Evolutionary conservation across 2,113 vertebrate genomes (phyloP), one percentile per base, ranked within the genome.

Genomic region (Semicossyphus pulcher): DNA sequence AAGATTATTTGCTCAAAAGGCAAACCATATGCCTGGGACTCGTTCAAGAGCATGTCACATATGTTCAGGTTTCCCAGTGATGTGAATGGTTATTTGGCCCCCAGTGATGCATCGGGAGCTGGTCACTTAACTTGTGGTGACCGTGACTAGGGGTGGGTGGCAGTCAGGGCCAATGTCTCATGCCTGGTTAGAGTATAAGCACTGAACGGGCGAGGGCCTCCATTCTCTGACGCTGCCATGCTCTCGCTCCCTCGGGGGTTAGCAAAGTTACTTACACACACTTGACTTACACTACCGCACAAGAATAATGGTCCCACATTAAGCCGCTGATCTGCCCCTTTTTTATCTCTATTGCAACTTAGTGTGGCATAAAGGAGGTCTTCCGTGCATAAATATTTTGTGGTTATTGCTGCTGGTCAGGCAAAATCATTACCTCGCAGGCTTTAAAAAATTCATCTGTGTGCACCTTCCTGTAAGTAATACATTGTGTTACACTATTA

Each of bases 91-190:
- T 77, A 64, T 87, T 85, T 56, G 60, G 67, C 85, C 80, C 48
- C 4, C 2, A 76, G 88, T 47, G 28, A 84, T 79, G 69, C 76
- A 59, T 59, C 59, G 65, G 4, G 78, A 89, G 89, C 85, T 91
- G 91, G 90, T 91, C 91, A 87, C 80, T 92, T 91, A 88, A 90
- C 91, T 89, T 78, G 76, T 88, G 87, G 76, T 87, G 85, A 86
- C 84, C 66, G 20, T 81, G 86, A 90, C 84, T 51, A 78, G 75
- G 67, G 84, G 83, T 82, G 34, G 69, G 75, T 59, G 65, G 74
- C 62, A 84, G 78, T 87, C 85, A 74, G 66, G 65, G 77, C 72
- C 64, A 39, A 88, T 89, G 88, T 84, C 86, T 90, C 82, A 91
- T 70, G 90, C 75, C 82, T 89, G 86, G 83, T 90, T 92, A 79